Base-by-base conservation (phyloP, 1,140 invertebrate species). In the Diorhabda elongata region DNA sequence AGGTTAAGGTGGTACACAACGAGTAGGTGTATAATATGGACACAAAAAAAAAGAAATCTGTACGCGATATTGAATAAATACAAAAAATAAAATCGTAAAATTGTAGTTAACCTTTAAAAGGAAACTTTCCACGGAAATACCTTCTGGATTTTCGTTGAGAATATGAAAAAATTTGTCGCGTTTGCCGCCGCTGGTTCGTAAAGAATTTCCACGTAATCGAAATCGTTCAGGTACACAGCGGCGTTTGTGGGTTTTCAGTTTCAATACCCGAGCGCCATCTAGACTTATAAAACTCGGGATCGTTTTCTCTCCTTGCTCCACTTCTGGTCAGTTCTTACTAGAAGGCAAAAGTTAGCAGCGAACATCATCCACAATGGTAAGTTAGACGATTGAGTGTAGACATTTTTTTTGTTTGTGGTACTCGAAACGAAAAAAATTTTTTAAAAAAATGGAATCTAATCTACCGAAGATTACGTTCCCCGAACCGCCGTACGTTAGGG, bases 221-320 rank as follows among this genome's bases (percentile, higher is more conserved):
- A 26, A 26, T 42, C 58, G n/a, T 11, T 26, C 11, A 60, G 58
- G 58, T 42, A 60, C 58, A 56, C 43, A 57, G 63, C 63, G 5
- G 63, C 26, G 63, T 64, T 56, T 64, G 42, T 47, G 61, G 61
- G 75, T 72, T 75, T 74, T 77, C 74, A 76, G 73, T 77, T 76
- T 75, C 74, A 74, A 67, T 56, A 73, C 71, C 44, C 68, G 80
- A 81, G 86, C 88, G 88, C 87, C 88, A 88, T 88, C 88, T 89
- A 83, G 85, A 82, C 82, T 83, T 86, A 89, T 89, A 89, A 90
- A 90, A 90, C 87, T 85, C 85, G 84, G 84, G 83, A 82, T 83
- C 84, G 81, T 83, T 83, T 84, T 84, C 82, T 83, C 82, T 83
- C 84, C 81, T 83, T 84, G 84, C 85, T 86, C 86, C 89, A 90